Percentiles rank a stretch among this genome's conserved stretches.
Evolutionary conservation across 2,797 vertebrate genomes (phyloP).

Genomic region (Poecilia gillii): DNA sequence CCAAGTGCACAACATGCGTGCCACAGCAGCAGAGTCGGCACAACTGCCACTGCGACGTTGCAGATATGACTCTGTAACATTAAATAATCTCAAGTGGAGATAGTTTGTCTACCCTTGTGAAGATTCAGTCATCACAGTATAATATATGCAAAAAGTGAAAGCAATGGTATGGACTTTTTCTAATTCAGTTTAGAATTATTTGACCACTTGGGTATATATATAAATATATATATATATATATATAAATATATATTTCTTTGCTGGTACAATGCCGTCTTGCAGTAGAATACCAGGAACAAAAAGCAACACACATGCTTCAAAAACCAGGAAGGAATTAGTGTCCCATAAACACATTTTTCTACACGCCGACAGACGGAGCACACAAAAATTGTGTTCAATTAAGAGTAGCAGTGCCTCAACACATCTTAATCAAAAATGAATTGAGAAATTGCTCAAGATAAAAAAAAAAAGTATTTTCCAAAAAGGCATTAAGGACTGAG

Average conservation of each 20-base stretch:
- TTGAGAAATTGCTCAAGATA: neutral
- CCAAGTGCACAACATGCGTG: neutral
- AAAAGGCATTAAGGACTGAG: too few species aligned
- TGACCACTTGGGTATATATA: neutral
- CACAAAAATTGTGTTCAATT: too few species aligned
- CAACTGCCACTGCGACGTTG: neutral
- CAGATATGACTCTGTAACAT: neutral
- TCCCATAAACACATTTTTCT: neutral
- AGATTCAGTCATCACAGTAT: neutral
- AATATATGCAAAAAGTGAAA: neutral
- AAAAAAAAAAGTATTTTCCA: too few species aligned
- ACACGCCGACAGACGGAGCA: too few species aligned
- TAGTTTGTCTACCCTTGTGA: neutral
- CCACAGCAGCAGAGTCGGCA: neutral
- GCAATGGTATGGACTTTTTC: neutral
- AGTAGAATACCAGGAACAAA: neutral
- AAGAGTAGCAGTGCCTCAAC: neutral
- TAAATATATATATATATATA: too few species aligned
- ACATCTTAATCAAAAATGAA: too few species aligned
- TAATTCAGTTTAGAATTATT: neutral
- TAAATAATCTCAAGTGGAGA: neutral
- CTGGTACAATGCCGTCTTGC: neutral
- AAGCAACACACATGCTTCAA: neutral
- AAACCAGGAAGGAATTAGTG: neutral
- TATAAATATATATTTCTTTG: too few species aligned